A percentile compares a stretch with the other conserved stretches of the same genome.
These are phyloP conservation scores for Oligia fasciuncula DNA, from an alignment of 2,888 invertebrate genomes.

Conservation along the genomic window DNA sequence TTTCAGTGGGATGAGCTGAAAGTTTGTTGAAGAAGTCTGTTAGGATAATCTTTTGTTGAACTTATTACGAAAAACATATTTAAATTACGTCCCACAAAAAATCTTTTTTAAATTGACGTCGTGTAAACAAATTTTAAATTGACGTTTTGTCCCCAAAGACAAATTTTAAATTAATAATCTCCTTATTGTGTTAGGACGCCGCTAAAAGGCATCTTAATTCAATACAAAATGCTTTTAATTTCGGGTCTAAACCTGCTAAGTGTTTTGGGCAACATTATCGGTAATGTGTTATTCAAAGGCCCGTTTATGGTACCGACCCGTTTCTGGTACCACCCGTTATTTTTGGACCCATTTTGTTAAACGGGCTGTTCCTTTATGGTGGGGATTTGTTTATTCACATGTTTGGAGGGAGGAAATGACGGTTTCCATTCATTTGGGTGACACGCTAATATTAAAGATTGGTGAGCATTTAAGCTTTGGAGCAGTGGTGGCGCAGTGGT, in stretches of 20 bases:
- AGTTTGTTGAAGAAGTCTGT: constrained; percentile 9
- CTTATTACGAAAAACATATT: neutral
- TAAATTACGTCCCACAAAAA: neutral
- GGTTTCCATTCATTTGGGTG: constrained; percentile 25
- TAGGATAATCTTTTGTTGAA: neutral
- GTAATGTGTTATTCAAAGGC: constrained; percentile 52
- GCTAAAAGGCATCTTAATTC: constrained; percentile 54
- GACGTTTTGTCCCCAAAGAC: constrained; percentile 17
- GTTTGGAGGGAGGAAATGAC: constrained; percentile 33
- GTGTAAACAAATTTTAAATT: constrained; percentile 23
- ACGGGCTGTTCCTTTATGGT: constrained; percentile 31
- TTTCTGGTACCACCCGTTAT: constrained; percentile 26
- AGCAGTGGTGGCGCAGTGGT: no score
- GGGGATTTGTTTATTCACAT: constrained; percentile 43
- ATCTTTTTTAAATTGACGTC: constrained; percentile 29
- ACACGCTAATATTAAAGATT: constrained; percentile 14
- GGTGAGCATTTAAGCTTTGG: neutral
- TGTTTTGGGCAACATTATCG: constrained; percentile 55
- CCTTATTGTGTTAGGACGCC: constrained; percentile 45
- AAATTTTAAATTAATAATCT: constrained; percentile 30
- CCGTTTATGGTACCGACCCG: constrained; percentile 32
- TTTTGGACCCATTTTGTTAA: constrained; percentile 45
- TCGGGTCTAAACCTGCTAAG: constrained; percentile 39
- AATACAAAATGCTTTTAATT: constrained; percentile 58
- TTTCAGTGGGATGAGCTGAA: constrained; percentile 13